phyloP scores from a whole-genome alignment of 1,140 invertebrate species.

The Megathymus violae region DNA sequence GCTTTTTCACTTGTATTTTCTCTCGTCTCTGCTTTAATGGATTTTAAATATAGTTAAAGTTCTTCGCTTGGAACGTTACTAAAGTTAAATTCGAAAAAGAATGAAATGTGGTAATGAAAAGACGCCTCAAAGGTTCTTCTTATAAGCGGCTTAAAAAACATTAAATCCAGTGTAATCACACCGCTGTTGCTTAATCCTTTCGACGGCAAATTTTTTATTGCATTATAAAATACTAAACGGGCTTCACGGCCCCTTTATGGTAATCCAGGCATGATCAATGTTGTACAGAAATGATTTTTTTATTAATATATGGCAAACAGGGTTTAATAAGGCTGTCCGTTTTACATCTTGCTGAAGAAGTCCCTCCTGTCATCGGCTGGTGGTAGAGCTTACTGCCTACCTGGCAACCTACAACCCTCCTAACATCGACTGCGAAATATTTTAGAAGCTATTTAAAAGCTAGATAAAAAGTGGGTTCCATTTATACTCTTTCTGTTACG shows the following conservation, averaged over 20 bases:
- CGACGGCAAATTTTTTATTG: slow-evolving; percentile 28
- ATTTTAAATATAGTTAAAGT: slow-evolving; percentile 35
- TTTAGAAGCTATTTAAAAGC: too few relatives aligned
- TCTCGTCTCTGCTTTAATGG: slow-evolving; percentile 32
- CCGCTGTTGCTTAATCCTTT: slow-evolving; percentile 23
- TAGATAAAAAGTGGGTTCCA: too few relatives aligned
- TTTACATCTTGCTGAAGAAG: too few relatives aligned
- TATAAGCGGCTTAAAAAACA: slow-evolving; percentile 26
- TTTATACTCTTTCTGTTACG: too few relatives aligned
- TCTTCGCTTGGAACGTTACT: slow-evolving; percentile 23
- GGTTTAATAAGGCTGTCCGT: too few relatives aligned
- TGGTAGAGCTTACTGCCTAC: too few relatives aligned
- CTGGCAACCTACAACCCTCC: too few relatives aligned
- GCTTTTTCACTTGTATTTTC: slow-evolving; percentile 28
- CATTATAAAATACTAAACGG: slow-evolving; percentile 26
- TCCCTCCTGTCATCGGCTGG: too few relatives aligned
- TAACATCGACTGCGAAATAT: too few relatives aligned
- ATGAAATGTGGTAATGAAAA: slow-evolving; percentile 36
- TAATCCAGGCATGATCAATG: slow-evolving; percentile 6
- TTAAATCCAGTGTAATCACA: slow-evolving; percentile 26
- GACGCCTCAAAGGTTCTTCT: slow-evolving; percentile 30
- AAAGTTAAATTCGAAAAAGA: slow-evolving; percentile 25
- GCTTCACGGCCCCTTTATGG: slow-evolving; percentile 5
- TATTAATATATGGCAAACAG: too few relatives aligned
- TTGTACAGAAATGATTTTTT: neutral